Conservation (phyloP, 2,888 invertebrate species). For the Craniophora ligustri region DNA sequence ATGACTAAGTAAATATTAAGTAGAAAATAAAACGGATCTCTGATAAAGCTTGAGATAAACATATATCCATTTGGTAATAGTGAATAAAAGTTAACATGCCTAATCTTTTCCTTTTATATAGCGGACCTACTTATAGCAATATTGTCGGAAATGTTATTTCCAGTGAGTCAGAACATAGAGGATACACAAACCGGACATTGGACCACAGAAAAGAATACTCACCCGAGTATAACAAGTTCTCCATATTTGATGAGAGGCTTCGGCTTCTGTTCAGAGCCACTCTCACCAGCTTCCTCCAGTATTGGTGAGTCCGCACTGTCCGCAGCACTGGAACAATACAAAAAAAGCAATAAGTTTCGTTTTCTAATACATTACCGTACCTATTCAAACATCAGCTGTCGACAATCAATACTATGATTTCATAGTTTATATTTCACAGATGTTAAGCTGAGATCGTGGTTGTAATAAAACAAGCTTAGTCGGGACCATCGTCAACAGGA, state of each 20-base stretch:
- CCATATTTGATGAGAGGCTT: slow-evolving; percentile 95
- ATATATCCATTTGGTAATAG: no score
- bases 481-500: slow-evolving; percentile 41
- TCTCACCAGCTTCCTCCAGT: slow-evolving; percentile 92
- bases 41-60: no score
- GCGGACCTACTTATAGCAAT: neutral
- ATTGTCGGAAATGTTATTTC: neutral
- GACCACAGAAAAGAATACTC: slow-evolving; percentile 70
- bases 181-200: neutral
- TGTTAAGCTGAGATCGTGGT: slow-evolving; percentile 16
- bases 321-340: slow-evolving; percentile 84
- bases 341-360: slow-evolving; percentile 12
- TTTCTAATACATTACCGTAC: neutral
- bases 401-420: slow-evolving; percentile 26
- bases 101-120: no score
- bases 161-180: neutral
- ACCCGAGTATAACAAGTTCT: slow-evolving; percentile 98
- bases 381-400: slow-evolving; percentile 9
- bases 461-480: slow-evolving; percentile 27
- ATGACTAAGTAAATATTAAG: no score
- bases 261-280: slow-evolving; percentile 93
- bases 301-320: slow-evolving; percentile 92
- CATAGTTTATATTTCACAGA: no score
- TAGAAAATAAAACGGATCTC: no score
- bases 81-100: no score